Evolutionary conservation across 2,888 invertebrate species (phyloP).

Genomic region (Scotopteryx bipunctaria): DNA sequence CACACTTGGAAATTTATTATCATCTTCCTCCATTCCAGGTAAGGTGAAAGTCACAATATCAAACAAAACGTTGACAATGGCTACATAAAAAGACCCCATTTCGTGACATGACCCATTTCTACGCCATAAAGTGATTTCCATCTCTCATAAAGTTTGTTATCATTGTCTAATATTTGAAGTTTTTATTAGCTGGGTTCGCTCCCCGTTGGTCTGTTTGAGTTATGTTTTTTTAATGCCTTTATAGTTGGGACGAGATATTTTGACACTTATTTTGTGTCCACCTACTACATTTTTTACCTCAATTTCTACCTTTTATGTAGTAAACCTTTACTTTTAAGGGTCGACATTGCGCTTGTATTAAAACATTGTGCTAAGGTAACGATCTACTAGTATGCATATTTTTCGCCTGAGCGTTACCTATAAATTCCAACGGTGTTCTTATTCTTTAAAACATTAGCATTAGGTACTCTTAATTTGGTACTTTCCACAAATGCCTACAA

Average conservation of each 20-base stretch:
- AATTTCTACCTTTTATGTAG: too few relatives aligned
- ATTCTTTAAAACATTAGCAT: too few relatives aligned
- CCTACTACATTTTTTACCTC: neutral
- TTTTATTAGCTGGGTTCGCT: constrained; percentile 54
- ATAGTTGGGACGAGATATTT: constrained; percentile 1
- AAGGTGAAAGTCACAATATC: constrained; percentile 57
- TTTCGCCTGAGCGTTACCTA: too few relatives aligned
- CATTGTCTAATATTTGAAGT: constrained; percentile 68
- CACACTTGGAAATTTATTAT: constrained; percentile 67
- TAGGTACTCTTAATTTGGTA: too few relatives aligned
- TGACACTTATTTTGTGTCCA: neutral
- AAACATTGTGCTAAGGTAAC: too few relatives aligned
- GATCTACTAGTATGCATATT: too few relatives aligned
- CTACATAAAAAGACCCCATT: constrained; percentile 66
- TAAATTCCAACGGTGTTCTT: too few relatives aligned
- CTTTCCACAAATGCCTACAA: too few relatives aligned
- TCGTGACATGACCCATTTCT: constrained; percentile 69
- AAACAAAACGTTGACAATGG: constrained; percentile 65
- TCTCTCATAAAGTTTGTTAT: constrained; percentile 64
- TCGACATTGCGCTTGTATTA: too few relatives aligned
- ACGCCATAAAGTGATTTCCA: constrained; percentile 66
- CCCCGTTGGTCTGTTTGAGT: constrained; percentile 21
- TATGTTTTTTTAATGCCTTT: constrained; percentile 17
- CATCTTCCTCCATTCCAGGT: constrained; percentile 60
- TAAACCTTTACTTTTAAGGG: too few relatives aligned